phyloP scores from a whole-genome alignment of 2,113 vertebrate species.

The Strix uralensis region DNA sequence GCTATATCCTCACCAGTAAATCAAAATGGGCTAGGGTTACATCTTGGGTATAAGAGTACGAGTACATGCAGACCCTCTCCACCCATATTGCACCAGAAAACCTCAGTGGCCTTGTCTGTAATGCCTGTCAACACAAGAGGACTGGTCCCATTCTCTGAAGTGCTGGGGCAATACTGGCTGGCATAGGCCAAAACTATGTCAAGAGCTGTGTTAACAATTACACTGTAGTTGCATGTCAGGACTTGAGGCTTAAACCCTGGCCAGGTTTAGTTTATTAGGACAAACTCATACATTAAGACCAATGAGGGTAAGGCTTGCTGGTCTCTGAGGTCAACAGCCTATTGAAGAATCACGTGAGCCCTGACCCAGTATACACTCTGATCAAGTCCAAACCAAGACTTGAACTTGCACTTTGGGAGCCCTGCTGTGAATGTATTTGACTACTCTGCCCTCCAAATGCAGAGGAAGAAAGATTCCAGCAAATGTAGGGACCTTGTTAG shows the following conservation, averaged over 20 bases:
- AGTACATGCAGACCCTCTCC: neutral
- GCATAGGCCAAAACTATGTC: neutral
- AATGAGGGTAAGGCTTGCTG: neutral
- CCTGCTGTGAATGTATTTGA: neutral
- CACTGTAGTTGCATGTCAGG: neutral
- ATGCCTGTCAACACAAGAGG: neutral
- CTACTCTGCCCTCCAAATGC: neutral
- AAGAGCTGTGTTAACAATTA: neutral
- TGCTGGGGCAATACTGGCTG: neutral
- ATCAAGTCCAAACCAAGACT: neutral
- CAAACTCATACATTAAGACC: neutral
- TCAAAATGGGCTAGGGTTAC: neutral
- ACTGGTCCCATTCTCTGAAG: neutral
- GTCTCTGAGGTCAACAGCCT: neutral
- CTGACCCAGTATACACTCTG: neutral
- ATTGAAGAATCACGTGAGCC: neutral
- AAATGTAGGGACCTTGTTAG: neutral
- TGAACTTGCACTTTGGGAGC: neutral
- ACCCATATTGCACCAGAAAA: neutral
- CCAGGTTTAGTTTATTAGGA: neutral
- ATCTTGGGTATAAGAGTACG: neutral
- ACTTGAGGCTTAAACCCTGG: neutral
- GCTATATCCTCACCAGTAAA: neutral
- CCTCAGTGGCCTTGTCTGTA: neutral
- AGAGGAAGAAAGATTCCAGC: neutral